Evolutionary conservation across 2,113 vertebrate species (phyloP), one percentile per base, ranked within the genome.

Genomic region (Phylloscopus trochiloides): DNA sequence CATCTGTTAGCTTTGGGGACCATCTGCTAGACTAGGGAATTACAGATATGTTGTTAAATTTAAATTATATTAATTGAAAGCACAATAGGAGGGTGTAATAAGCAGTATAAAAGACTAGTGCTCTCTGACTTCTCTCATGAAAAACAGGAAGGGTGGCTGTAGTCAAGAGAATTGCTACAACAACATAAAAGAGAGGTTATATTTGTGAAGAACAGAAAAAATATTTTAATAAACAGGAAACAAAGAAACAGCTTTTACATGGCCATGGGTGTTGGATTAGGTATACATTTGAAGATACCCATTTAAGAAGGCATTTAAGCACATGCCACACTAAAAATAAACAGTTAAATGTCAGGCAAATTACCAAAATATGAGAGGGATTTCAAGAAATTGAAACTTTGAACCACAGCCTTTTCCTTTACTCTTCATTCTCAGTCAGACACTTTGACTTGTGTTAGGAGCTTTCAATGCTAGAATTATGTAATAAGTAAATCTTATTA

Each of bases 1-100:
- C 96, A 97, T 95, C 95, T 97, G 96, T 63, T 95, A 90, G 51
- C 40, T 93, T 92, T 93, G 76, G 92, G 50, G 32, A 92, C 94
- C 97, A 97, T 96, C 95, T 97, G 96, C 77, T 95, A 74, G 59
- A 32, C 31, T 85, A 25, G 66, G 70, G 68, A 96, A 95, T 93
- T 96, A 96, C 47, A 31, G 51, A 86, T 92, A 22, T 75, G 88
- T 66, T 85, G 86, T 83, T 96, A 91, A 92, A 95, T 95, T 96
- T 92, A 93, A 95, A 94, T 77, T 93, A 68, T 80, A 78, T 62
- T 94, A 86, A 88, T 79, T 91, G 10, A 76, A 88, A 86, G 26
- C 54, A 83, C 40, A 74, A 95, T 66, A 84, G 20, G 32, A 58
- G 51, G 28, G 17, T 74, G 28, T 29, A 82, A 61, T 40, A 70